phyloP scores from a whole-genome alignment of 2,113 vertebrate species.

The Lepidiolamprologus cunningtoni region DNA sequence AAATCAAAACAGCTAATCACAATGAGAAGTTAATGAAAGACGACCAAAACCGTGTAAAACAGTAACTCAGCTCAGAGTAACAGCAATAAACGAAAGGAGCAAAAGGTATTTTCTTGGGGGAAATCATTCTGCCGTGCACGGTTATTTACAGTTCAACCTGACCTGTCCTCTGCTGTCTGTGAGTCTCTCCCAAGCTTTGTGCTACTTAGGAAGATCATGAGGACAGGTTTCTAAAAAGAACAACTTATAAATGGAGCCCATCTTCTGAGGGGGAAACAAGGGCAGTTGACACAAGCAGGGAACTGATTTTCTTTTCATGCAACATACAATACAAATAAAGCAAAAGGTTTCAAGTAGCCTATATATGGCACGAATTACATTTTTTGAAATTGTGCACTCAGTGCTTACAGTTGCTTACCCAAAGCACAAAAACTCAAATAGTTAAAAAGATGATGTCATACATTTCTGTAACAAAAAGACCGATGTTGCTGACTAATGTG shows the following conservation, averaged over 20 bases:
- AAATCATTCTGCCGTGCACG: slow-evolving; percentile 14
- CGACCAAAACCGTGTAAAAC: background rate
- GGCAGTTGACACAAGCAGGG: background rate
- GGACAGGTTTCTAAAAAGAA: background rate
- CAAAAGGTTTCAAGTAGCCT: background rate
- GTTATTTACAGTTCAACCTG: slow-evolving; percentile 24
- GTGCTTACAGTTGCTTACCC: background rate
- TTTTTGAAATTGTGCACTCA: background rate
- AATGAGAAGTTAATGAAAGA: background rate
- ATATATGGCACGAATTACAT: background rate
- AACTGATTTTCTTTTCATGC: background rate
- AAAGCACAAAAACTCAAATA: background rate
- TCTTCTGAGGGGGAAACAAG: slow-evolving; percentile 20
- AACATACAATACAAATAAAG: background rate
- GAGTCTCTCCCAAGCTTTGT: slow-evolving; percentile 6
- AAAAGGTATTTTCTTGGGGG: background rate
- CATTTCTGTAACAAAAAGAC: background rate
- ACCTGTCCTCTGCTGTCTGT: background rate
- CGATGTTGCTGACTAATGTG: background rate
- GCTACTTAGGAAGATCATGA: background rate
- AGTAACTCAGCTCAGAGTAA: background rate
- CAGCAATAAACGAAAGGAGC: background rate
- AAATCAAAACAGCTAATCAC: background rate
- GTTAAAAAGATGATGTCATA: background rate
- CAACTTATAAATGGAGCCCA: slow-evolving; percentile 29